These are phyloP conservation scores for Thymelicus sylvestris DNA, from an alignment of 2,888 invertebrate species.

Conservation along the genomic window DNA sequence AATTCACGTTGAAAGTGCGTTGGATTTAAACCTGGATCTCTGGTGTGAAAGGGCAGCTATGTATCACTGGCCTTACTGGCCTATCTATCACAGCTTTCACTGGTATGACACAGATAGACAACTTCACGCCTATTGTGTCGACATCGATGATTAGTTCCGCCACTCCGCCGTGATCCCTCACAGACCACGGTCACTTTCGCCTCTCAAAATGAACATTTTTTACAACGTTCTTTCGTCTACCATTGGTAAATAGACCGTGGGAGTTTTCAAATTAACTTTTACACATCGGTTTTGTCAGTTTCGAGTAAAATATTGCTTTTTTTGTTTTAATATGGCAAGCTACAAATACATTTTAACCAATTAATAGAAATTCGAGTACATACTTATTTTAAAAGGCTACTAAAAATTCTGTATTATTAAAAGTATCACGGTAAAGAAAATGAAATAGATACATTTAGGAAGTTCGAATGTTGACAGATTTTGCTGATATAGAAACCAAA, in stretches of 20 bases:
- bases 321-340: too few species aligned
- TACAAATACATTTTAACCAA: too few species aligned
- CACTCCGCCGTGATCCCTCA: neutral
- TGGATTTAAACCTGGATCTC: neutral
- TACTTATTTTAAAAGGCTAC: too few species aligned
- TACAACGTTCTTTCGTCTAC: neutral
- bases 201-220: constrained; percentile 2
- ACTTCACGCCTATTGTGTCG: neutral
- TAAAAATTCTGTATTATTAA: too few species aligned
- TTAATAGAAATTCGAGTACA: too few species aligned
- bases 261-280: neutral
- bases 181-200: neutral
- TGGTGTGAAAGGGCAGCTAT: neutral
- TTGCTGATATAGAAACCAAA: too few species aligned
- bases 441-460: too few species aligned
- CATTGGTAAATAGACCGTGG: neutral
- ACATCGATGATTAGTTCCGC: constrained; percentile 1
- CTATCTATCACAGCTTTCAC: constrained; percentile 4
- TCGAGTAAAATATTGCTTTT: too few species aligned
- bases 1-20: neutral
- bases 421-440: too few species aligned
- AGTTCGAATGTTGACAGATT: too few species aligned
- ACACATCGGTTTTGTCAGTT: too few species aligned
- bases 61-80: neutral
- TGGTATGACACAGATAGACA: constrained; percentile 2